Base-by-base conservation (phyloP, 2,888 invertebrate genomes). In the Nesidiocoris tenuis region DNA sequence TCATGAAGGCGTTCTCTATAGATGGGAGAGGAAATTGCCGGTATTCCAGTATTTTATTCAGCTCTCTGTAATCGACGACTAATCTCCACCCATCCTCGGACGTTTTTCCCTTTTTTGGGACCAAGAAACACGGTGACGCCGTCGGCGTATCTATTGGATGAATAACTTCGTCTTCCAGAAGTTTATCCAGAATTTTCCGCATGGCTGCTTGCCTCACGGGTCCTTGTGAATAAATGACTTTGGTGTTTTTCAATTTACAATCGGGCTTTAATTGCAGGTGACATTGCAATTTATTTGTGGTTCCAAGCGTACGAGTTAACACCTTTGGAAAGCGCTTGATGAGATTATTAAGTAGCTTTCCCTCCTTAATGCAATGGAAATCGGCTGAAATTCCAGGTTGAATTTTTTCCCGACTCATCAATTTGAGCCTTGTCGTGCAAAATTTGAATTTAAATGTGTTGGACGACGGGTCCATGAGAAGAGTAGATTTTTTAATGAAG, bases 11-110 rank as follows among this genome's bases (percentile, higher is more conserved):
- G 1, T 18, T 19, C 17, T 59, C 61, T 5, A 59, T 59, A 16
- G 61, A 18, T 7, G 61, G 61, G 5, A 59, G 16, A 12, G 61
- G 76, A 12, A 56, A 61, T 1, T 54, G 55, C 2, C 63, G 57
- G 17, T 65, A 56, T 12, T 16, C 24, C 1, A 75, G 22, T 0
- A 16, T 39, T 59, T 59, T 19, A 61, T 68, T 77, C 61, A 75
- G 22, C 19, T 76, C 75, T 12, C 74, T 75, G 55, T 78, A 80
- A 70, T 80, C 80, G 0, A 78, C 67, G 2, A 79, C 80, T n/a
- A 68, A 23, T 12, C 68, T 2, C 18, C 23, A 67, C 5, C 19
- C 19, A 2, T 67, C 9, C 2, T 21, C 67, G 17, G 5, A 25
- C 61, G 57, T 61, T 18, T 21, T 17, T 16, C 17, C 57, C 70